These are phyloP conservation scores for Ianthella basta DNA, from an alignment of 37 sponge, comb jelly and placozoan genomes.

Conservation along the genomic window DNA sequence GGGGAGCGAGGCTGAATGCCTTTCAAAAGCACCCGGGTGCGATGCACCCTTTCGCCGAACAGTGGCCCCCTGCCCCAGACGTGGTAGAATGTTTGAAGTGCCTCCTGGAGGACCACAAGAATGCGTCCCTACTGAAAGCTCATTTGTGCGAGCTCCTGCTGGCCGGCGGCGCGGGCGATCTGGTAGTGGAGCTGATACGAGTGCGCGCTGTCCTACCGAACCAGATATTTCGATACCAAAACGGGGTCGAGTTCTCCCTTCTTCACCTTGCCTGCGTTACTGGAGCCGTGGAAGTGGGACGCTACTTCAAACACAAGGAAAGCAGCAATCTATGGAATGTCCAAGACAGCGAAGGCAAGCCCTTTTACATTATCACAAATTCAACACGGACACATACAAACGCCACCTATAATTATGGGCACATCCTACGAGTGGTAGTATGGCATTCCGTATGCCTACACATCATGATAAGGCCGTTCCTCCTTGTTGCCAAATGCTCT, in stretches of 20 bases:
- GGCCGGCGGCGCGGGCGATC: neutral
- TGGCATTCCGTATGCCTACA: too few species aligned
- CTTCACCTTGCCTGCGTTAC: constrained; percentile 25
- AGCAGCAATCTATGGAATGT: neutral
- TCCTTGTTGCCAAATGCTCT: too few species aligned
- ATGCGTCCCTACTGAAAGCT: neutral
- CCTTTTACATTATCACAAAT: too few species aligned
- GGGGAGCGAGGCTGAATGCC: constrained; percentile 24
- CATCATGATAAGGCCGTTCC: too few species aligned
- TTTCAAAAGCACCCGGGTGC: neutral
- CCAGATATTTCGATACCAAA: neutral
- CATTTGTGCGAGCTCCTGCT: constrained; percentile 13
- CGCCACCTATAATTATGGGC: too few species aligned
- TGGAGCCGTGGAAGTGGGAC: neutral
- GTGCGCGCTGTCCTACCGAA: neutral
- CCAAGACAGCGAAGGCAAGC: neutral
- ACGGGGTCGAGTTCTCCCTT: neutral
- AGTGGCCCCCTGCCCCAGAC: neutral
- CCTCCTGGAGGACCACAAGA: neutral
- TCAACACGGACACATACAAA: too few species aligned
- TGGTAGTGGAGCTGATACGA: neutral
- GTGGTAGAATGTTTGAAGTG: neutral
- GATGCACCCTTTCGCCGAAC: neutral
- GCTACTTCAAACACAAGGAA: neutral
- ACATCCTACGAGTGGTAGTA: too few species aligned